Evolutionary conservation across 2,797 vertebrate genomes (phyloP), one percentile per base, ranked within the genome.

Genomic region (Hipposideros larvatus): DNA sequence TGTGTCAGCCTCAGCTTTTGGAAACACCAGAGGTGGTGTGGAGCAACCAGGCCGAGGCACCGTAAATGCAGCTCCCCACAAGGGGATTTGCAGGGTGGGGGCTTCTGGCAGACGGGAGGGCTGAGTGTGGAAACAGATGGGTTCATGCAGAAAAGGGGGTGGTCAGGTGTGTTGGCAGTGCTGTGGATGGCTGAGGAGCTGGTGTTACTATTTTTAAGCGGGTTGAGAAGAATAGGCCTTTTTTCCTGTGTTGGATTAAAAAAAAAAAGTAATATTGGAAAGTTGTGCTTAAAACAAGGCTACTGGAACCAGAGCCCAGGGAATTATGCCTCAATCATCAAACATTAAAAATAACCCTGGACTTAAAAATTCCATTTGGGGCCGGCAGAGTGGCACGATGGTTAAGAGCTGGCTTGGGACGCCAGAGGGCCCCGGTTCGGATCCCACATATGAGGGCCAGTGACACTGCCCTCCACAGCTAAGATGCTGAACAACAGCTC

Each of bases 311-410:
- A 24, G 43, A 97, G 63, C 77, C 68, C 24, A 46, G 78, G 95
- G 68, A 96, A 95, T 83, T 87, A 92, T 93, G 55, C 31, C 16
- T 80, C 46, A 1, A 31, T 31, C 10, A 65, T 74, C 86, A 96
- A 93, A 96, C 74, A 91, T 92, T 88, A 79, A 95, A 96, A 93
- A 96, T 92, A 63, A 95, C 84, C 88, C 73, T 90, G 59, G 75
- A 80, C 65, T 95, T 93, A 21, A 94, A 79, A 75, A 93, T 96
- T 73, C 65, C 65, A 94, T 77, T 95, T 96, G 71, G 34, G 34
- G 34, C 34, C 34, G 34, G 34, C 34, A 2, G 34, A 34, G 34
- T 34, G 34, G 34, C 34, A 3, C 34, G 34, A 34, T 34, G 34
- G 34, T 34, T 34, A 34, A 34, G 34, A 34, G 34, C 34, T 34